phyloP scores from a whole-genome alignment of 2,888 invertebrate genomes.

The Leptinotarsa haldemani region DNA sequence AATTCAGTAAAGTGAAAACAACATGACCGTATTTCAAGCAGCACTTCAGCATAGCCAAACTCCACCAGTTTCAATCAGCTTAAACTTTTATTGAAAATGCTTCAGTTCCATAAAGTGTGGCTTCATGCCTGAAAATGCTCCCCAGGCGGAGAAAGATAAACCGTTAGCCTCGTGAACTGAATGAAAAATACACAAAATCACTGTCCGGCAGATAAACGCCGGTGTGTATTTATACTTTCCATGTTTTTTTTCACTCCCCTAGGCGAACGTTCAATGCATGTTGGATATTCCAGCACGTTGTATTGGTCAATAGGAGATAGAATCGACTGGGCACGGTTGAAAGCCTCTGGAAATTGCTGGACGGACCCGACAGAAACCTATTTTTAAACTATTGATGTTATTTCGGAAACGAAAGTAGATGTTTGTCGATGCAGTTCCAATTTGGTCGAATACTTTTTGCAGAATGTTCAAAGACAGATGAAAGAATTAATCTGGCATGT shows the following conservation, averaged over 20 bases:
- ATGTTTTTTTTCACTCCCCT: conserved; percentile 7
- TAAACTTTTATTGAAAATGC: too few relatives aligned
- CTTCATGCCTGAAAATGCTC: not conserved
- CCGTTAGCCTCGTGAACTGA: not conserved
- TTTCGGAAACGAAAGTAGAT: conserved; percentile 3
- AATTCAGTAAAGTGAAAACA: too few relatives aligned
- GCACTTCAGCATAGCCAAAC: too few relatives aligned
- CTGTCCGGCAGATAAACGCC: conserved; percentile 1
- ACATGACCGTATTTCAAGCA: too few relatives aligned
- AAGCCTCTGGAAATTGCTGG: conserved; percentile 5
- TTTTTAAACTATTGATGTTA: not conserved
- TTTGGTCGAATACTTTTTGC: not conserved
- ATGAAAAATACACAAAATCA: conserved; percentile 14
- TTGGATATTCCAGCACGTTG: conserved; percentile 6
- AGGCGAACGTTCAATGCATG: not conserved
- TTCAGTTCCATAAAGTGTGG: not conserved
- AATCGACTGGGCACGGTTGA: conserved; percentile 6
- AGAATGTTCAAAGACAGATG: too few relatives aligned
- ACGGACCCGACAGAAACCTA: not conserved
- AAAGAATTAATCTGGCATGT: too few relatives aligned
- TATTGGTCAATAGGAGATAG: conserved; percentile 11
- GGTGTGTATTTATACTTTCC: conserved; percentile 1
- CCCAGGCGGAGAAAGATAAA: not conserved
- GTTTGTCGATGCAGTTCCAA: not conserved
- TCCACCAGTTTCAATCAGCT: too few relatives aligned